These are phyloP conservation scores for Brachionus angularis DNA, from an alignment of 1,140 invertebrate species.

Conservation along the genomic window DNA sequence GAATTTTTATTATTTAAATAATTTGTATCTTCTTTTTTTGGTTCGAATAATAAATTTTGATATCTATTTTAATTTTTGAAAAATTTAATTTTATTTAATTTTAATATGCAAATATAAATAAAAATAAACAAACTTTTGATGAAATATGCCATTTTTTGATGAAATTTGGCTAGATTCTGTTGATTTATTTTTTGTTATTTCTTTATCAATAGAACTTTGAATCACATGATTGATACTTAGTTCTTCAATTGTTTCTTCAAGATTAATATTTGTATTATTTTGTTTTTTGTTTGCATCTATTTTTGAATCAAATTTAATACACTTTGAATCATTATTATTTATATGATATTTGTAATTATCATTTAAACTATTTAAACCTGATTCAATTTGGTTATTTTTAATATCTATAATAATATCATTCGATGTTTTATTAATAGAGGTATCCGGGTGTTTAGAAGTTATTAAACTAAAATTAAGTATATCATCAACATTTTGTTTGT, in stretches of 20 bases:
- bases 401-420: too few species aligned
- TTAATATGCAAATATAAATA: neutral
- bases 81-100: too few species aligned
- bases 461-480: neutral
- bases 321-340: neutral
- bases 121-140: conserved; percentile 7
- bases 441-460: too few species aligned
- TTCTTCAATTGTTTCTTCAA: conserved; percentile 17
- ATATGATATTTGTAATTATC: too few species aligned
- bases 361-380: too few species aligned
- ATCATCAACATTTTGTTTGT: neutral
- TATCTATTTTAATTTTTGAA: too few species aligned
- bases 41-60: too few species aligned
- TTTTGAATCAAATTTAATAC: neutral
- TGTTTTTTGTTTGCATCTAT: neutral
- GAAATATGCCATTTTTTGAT: neutral
- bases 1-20: too few species aligned
- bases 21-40: too few species aligned
- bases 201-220: neutral
- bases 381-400: too few species aligned
- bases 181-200: neutral
- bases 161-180: neutral
- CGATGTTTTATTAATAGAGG: too few species aligned
- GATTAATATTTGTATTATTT: neutral
- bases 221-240: neutral